Percentiles rank a stretch among this genome's conserved stretches.
Evolutionary conservation across 2,888 invertebrate genomes (phyloP).

Genomic region (Pseudoips prasinana): DNA sequence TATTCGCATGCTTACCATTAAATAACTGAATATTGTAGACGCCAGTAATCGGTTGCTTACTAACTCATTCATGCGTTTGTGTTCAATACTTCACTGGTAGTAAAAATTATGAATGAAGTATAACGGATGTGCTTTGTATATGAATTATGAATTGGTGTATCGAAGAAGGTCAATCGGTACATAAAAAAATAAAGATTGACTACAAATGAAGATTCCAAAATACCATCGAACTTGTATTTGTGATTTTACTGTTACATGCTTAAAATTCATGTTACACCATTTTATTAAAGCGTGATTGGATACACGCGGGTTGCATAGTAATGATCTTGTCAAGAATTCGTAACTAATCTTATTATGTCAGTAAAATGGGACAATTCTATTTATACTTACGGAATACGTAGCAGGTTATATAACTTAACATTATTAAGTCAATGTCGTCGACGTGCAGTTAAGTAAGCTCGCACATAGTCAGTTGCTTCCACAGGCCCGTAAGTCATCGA

Average conservation of each 20-base stretch:
- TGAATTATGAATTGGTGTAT: constrained; percentile 15
- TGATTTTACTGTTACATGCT: constrained; percentile 32
- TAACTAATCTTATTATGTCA: no score
- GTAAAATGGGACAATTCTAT: no score
- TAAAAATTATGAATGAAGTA: constrained; percentile 27
- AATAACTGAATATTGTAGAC: no score
- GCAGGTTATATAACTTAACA: no score
- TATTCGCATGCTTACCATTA: no score
- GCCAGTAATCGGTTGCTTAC: no score
- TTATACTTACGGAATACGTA: no score
- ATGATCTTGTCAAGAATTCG: no score
- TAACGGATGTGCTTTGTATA: constrained; percentile 14
- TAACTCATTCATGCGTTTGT: constrained; percentile 16
- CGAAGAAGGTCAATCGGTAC: constrained; percentile 26
- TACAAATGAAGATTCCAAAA: constrained; percentile 19
- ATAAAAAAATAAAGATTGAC: constrained; percentile 18
- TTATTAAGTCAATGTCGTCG: no score
- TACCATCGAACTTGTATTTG: constrained; percentile 11
- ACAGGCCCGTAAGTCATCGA: no score
- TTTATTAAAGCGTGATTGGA: constrained; percentile 46
- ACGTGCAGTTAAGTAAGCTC: no score
- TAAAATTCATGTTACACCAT: constrained; percentile 42
- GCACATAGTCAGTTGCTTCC: no score
- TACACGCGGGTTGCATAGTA: constrained; percentile 38
- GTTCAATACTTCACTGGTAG: constrained; percentile 19